These are phyloP conservation scores for Oenanthe oenanthe DNA, from an alignment of 2,113 vertebrate genomes.

Conservation along the genomic window DNA sequence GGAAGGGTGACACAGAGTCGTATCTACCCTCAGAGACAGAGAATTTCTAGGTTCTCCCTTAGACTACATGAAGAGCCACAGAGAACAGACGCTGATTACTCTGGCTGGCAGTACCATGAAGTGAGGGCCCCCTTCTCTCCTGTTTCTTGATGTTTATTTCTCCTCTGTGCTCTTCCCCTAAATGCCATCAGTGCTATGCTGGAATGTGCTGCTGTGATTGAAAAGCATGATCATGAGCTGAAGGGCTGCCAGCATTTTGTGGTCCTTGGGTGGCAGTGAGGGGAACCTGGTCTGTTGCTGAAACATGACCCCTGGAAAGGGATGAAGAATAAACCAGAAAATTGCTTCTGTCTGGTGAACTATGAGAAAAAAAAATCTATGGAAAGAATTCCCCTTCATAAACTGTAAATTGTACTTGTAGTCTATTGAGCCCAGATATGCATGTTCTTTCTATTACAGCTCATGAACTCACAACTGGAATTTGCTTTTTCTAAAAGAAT, in stretches of 20 bases:
- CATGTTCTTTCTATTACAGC: constrained; percentile 20
- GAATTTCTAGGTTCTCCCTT: neutral
- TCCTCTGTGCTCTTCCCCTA: neutral
- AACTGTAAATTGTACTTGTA: neutral
- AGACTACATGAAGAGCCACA: neutral
- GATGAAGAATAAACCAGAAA: neutral
- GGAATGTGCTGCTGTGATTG: neutral
- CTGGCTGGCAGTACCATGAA: neutral
- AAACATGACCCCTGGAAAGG: constrained; percentile 36
- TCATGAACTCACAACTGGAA: neutral
- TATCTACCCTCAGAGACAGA: neutral
- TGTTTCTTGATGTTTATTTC: neutral
- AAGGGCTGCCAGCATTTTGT: neutral
- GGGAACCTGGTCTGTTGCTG: neutral
- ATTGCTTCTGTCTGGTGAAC: constrained; percentile 3
- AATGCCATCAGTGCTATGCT: neutral
- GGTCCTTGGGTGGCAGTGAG: neutral
- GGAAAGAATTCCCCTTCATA: constrained; percentile 17
- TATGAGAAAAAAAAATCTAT: neutral
- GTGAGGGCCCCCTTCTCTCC: neutral
- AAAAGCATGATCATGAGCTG: neutral
- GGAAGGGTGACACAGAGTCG: neutral
- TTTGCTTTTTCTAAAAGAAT: neutral
- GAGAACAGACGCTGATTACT: neutral
- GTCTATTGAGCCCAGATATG: neutral